These are phyloP conservation scores for Tupaia tana DNA, from an alignment of 2,113 vertebrate genomes.

Conservation along the genomic window DNA sequence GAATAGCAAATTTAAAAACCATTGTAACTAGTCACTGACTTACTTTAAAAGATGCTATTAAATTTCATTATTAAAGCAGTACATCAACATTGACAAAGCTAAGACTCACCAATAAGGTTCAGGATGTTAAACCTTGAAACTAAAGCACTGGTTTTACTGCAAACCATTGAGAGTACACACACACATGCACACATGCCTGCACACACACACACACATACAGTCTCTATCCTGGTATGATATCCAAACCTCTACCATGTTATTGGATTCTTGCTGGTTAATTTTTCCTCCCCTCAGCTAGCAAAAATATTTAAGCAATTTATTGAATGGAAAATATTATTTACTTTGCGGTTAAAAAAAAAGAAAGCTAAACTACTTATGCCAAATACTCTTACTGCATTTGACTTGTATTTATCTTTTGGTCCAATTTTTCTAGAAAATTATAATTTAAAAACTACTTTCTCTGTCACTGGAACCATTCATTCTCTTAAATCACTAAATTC, in stretches of 20 bases:
- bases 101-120: background rate
- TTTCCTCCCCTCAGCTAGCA: background rate
- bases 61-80: background rate
- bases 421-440: background rate
- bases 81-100: background rate
- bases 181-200: too few relatives aligned
- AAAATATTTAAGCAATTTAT: background rate
- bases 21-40: background rate
- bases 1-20: constrained; percentile 5
- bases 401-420: background rate
- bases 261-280: background rate
- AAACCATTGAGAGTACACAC: background rate
- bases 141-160: background rate
- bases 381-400: background rate
- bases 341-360: background rate
- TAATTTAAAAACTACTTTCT: background rate
- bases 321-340: background rate
- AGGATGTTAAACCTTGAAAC: background rate
- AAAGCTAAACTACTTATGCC: background rate
- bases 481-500: background rate
- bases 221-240: background rate
- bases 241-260: background rate
- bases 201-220: background rate
- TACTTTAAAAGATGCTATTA: background rate
- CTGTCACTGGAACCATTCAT: background rate